These are phyloP conservation scores for Columba livia DNA, from an alignment of 2,113 vertebrate genomes.

Conservation along the genomic window DNA sequence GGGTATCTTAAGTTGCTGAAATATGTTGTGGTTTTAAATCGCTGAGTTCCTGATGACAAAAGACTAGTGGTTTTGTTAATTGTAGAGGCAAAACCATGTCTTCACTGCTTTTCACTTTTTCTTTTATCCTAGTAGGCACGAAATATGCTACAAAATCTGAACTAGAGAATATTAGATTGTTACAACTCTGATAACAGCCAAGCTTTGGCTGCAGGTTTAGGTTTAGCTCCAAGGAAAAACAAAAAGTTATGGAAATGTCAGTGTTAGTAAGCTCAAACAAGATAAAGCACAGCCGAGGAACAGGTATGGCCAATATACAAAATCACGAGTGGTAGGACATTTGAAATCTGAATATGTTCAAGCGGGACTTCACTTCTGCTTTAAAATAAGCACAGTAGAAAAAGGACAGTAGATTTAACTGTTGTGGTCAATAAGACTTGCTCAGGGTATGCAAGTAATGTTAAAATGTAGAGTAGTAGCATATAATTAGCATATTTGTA, in stretches of 20 bases:
- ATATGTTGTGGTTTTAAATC: neutral
- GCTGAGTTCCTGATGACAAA: neutral
- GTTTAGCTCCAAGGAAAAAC: neutral
- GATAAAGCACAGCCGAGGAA: rapidly evolving
- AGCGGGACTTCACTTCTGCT: neutral
- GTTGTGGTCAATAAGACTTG: neutral
- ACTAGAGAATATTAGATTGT: neutral
- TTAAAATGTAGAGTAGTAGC: neutral
- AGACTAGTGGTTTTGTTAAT: neutral
- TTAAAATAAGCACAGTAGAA: neutral
- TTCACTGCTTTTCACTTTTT: neutral
- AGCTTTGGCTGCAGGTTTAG: neutral
- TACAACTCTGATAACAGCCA: neutral
- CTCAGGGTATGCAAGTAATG: neutral
- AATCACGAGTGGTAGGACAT: neutral
- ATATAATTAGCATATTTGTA: no score
- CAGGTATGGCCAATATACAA: neutral
- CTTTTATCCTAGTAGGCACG: neutral
- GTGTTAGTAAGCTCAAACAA: neutral
- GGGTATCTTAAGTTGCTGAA: neutral
- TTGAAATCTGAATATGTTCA: neutral
- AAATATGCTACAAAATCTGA: neutral
- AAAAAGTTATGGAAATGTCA: neutral
- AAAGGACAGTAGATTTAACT: neutral
- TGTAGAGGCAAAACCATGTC: neutral